A percentile compares a stretch with the other conserved stretches of the same genome.
Evolutionary conservation across 2,888 invertebrate species (phyloP).

Genomic region (Acanthacorydalis orientalis): DNA sequence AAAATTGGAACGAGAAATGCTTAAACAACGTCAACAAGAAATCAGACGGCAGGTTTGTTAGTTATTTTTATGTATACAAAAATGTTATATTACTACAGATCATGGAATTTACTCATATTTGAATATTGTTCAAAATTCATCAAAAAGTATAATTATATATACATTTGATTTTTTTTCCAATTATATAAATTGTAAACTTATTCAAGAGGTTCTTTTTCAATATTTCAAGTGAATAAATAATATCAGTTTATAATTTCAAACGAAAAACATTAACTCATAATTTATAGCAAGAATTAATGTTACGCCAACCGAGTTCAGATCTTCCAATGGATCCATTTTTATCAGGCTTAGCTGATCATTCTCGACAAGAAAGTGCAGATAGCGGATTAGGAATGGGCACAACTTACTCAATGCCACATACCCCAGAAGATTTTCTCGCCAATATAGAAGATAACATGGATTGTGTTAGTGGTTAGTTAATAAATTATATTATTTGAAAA

Average conservation of each 20-base stretch:
- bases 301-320: constrained; percentile 45
- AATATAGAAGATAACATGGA: constrained; percentile 87
- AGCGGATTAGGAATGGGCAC: constrained; percentile 85
- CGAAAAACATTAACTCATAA: too few species aligned
- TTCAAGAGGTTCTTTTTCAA: too few species aligned
- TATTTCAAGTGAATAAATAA: too few species aligned
- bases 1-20: constrained; percentile 74
- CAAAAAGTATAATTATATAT: too few species aligned
- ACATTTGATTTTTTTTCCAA: too few species aligned
- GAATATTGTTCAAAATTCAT: too few species aligned
- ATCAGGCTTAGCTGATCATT: constrained; percentile 70
- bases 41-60: constrained; percentile 61
- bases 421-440: constrained; percentile 82
- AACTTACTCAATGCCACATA: constrained; percentile 77
- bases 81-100: too few species aligned
- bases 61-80: too few species aligned
- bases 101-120: too few species aligned
- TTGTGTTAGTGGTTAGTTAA: constrained; percentile 48
- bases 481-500: constrained; percentile 2
- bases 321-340: constrained; percentile 63
- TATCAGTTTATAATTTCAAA: neutral
- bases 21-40: constrained; percentile 80
- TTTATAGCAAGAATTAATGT: constrained; percentile 54
- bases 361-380: constrained; percentile 87
- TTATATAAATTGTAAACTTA: too few species aligned